Base-by-base conservation (phyloP, 2,113 vertebrate genomes). In the Catagonus wagneri region DNA sequence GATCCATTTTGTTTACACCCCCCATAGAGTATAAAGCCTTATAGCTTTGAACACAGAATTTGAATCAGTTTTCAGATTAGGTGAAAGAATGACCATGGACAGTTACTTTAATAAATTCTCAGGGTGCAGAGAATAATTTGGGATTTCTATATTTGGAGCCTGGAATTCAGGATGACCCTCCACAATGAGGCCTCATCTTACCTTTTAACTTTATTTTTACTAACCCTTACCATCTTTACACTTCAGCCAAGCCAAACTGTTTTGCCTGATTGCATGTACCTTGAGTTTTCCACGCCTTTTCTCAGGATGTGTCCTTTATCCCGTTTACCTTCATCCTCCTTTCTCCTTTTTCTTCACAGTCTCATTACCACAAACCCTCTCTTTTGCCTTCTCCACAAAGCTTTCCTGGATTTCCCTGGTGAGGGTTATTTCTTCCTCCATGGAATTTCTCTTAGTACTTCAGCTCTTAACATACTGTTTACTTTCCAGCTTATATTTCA, bases 401-500 rank as follows among this genome's bases (percentile, higher is more conserved):
- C 22, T 86, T 83, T 78, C 17, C 25, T 85, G 79, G 60, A 34
- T 85, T 75, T 80, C 61, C n/a, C 27, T 75, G 79, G 44, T 72
- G 15, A 58, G 15, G 15, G 7, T 75, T 79, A 16, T 92, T 85
- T 92, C 61, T 94, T 89, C 56, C 34, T 84, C n/a, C 23, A 1
- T 91, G 63, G 32, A 29, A 88, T 91, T 94, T 94, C n/a, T 81
- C 39, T 60, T 75, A 56, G 29, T 63, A 50, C 44, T 74, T 85
- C 56, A 86, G 34, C 54, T 63, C 15, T 66, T 19, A 58, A 19
- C 93, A n/a, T 34, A 7, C 17, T 16, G 44, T 84, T 90, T 90
- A 68, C 74, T 81, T 95, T 90, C 34, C 54, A 83, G 16, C 7
- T 85, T 75, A 78, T 68, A 74, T 89, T 95, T 96, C 56, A 44